These are phyloP conservation scores for Idris sp. DNA, from an alignment of 1,140 invertebrate species.

Conservation along the genomic window DNA sequence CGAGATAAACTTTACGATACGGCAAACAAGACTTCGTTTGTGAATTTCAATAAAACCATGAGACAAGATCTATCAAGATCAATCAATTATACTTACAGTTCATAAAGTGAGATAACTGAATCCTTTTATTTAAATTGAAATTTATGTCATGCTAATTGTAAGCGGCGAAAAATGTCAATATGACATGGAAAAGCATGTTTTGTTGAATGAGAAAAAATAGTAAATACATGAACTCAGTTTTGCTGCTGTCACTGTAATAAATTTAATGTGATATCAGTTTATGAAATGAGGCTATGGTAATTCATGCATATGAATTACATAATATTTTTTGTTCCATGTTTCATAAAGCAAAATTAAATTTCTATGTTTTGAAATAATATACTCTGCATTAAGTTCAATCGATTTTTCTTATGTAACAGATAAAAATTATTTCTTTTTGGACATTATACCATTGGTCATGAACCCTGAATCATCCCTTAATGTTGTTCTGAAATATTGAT, in stretches of 20 bases:
- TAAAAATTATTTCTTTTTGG: too few relatives aligned
- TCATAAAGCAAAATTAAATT: too few relatives aligned
- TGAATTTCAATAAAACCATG: slow-evolving; percentile 45
- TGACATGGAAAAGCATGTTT: slow-evolving; percentile 36
- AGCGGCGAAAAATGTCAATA: slow-evolving; percentile 20
- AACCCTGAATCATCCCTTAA: slow-evolving; percentile 19
- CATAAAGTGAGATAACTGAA: slow-evolving; percentile 13
- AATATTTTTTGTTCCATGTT: too few relatives aligned
- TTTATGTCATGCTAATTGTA: slow-evolving; percentile 41
- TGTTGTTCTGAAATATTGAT: slow-evolving; percentile 10
- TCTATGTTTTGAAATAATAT: too few relatives aligned
- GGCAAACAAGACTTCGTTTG: slow-evolving; percentile 18
- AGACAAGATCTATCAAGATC: slow-evolving; percentile 47
- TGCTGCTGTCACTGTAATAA: slow-evolving; percentile 27
- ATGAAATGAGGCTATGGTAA: slow-evolving; percentile 31
- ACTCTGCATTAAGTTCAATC: too few relatives aligned
- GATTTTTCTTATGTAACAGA: too few relatives aligned
- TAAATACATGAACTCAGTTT: slow-evolving; percentile 20
- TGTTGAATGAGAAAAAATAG: slow-evolving; percentile 8
- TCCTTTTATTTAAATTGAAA: slow-evolving; percentile 11
- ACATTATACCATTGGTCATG: slow-evolving; percentile 1
- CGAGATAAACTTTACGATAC: slow-evolving; percentile 40
- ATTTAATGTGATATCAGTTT: slow-evolving; percentile 19
- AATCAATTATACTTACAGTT: slow-evolving; percentile 25
- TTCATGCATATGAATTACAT: slow-evolving; percentile 13